Conservation (phyloP, 1,140 invertebrate genomes). For the Bombus sibiricus region DNA sequence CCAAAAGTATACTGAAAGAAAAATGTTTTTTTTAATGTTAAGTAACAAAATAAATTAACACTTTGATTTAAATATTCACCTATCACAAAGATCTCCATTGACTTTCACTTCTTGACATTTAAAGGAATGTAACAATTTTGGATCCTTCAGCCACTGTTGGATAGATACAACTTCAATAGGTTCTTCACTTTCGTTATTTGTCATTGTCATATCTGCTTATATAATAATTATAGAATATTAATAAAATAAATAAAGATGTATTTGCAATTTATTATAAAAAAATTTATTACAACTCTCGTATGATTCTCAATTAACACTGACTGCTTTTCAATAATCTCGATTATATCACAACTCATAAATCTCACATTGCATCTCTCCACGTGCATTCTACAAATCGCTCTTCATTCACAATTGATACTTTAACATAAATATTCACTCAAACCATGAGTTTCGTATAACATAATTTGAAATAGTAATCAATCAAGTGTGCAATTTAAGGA, state of each 20-base stretch:
- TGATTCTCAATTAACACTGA: too few relatives aligned
- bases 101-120: slow-evolving; percentile 95
- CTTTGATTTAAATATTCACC: slow-evolving; percentile 76
- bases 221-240: not conserved
- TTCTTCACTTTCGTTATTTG: slow-evolving; percentile 84
- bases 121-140: slow-evolving; percentile 93
- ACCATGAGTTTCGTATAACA: not conserved
- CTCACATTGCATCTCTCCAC: too few relatives aligned
- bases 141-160: slow-evolving; percentile 91
- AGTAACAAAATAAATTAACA: not conserved
- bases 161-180: slow-evolving; percentile 88
- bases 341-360: too few relatives aligned
- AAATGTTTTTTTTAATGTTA: not conserved
- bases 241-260: not conserved
- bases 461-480: too few relatives aligned
- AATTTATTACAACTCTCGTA: too few relatives aligned
- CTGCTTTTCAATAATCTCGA: too few relatives aligned
- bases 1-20: slow-evolving; percentile 88
- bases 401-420: not conserved
- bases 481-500: not conserved
- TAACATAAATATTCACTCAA: not conserved
- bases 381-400: too few relatives aligned
- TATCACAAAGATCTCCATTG: slow-evolving; percentile 93
- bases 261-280: too few relatives aligned
- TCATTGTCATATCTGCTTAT: slow-evolving; percentile 77